These are phyloP conservation scores for Trinectes maculatus DNA, from an alignment of 2,113 vertebrate species.

Conservation along the genomic window DNA sequence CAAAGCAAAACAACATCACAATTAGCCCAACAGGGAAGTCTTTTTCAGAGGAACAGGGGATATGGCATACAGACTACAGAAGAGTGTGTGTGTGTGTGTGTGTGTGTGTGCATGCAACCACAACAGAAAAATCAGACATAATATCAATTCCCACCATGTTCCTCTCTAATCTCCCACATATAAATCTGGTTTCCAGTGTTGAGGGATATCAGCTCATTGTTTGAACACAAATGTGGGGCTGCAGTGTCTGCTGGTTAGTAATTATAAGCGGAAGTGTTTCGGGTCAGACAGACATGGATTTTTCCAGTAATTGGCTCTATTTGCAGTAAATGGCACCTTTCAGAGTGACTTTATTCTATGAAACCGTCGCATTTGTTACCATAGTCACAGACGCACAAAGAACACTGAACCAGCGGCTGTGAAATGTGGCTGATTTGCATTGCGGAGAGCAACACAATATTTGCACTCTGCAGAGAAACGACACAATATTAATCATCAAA, in stretches of 20 bases:
- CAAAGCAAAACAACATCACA: conserved; percentile 25
- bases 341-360: conserved; percentile 26
- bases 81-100: neutral
- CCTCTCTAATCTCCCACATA: neutral
- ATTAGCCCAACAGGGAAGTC: conserved; percentile 27
- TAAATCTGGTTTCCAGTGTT: neutral
- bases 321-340: conserved; percentile 49
- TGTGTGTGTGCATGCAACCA: neutral
- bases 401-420: neutral
- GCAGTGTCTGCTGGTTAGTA: neutral
- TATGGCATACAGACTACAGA: neutral
- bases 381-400: conserved; percentile 41
- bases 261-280: conserved; percentile 5
- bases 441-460: neutral
- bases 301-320: conserved; percentile 53
- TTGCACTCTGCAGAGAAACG: neutral
- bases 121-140: too few relatives aligned
- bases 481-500: conserved; percentile 32
- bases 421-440: conserved; percentile 25
- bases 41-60: conserved; percentile 1
- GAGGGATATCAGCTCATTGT: conserved; percentile 11
- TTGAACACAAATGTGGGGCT: neutral
- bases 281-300: conserved; percentile 29
- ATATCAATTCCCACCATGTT: neutral
- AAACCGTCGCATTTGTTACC: conserved; percentile 46